Conservation (phyloP, 2,113 vertebrate species). For the Platysteira castanea region DNA sequence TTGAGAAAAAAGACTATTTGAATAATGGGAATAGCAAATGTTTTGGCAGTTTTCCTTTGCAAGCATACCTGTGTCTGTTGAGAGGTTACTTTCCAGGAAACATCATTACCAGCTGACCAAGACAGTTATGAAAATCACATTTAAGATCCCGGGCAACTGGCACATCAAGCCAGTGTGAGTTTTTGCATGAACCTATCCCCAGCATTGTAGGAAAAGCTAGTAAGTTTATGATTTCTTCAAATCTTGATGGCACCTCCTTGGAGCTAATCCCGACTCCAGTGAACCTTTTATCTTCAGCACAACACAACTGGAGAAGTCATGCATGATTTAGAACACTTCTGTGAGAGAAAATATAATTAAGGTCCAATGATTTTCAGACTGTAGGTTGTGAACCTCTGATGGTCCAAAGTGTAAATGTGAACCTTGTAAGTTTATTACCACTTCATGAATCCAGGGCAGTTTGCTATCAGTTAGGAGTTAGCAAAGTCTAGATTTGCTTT, state of each 20-base stretch:
- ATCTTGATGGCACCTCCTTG: background rate
- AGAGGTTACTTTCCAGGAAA: background rate
- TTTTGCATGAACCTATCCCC: background rate
- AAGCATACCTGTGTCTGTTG: background rate
- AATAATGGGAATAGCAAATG: background rate
- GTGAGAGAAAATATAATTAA: background rate
- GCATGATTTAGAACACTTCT: background rate
- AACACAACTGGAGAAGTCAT: background rate
- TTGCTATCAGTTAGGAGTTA: background rate
- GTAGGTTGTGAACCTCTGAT: background rate
- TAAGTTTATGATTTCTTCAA: background rate
- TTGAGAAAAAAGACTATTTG: background rate
- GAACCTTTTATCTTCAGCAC: background rate
- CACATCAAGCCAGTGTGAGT: background rate
- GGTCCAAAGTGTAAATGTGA: background rate
- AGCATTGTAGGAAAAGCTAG: background rate
- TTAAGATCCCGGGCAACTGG: background rate
- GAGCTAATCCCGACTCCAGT: background rate
- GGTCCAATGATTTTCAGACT: background rate
- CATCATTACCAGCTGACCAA: background rate
- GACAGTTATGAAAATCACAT: background rate
- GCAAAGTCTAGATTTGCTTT: background rate
- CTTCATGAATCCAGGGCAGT: background rate
- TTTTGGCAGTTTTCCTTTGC: constrained; percentile 7
- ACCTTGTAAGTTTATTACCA: background rate